Evolutionary conservation across 2,888 invertebrate genomes (phyloP).

Genomic region (Micoletzkya japonica): DNA sequence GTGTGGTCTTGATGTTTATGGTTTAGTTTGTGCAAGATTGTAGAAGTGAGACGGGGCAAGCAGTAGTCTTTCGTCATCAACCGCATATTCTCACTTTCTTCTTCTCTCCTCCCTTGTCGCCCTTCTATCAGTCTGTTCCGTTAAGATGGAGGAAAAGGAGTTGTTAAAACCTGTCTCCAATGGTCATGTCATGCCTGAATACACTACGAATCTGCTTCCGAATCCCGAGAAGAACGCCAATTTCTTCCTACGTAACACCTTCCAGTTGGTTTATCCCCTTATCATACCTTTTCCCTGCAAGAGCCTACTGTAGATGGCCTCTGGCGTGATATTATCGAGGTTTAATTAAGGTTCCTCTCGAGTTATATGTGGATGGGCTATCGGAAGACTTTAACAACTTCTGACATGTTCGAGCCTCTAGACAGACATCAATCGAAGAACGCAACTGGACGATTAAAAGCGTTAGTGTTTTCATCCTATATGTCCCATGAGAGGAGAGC

Average conservation of each 20-base stretch:
- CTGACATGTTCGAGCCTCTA: conserved; percentile 27
- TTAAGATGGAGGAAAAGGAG: conserved; percentile 16
- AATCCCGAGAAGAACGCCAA: conserved; percentile 22
- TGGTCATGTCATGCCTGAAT: not conserved
- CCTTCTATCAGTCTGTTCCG: not conserved
- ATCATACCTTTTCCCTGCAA: not conserved
- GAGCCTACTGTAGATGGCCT: too few relatives aligned
- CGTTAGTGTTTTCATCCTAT: not conserved
- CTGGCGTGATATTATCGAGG: not conserved
- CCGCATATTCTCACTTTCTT: conserved; percentile 7
- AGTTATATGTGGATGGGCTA: conserved; percentile 24
- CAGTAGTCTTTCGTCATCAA: too few relatives aligned
- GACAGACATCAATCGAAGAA: conserved; percentile 16
- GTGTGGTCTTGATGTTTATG: not conserved
- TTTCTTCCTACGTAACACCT: conserved; percentile 15
- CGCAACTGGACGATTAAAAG: conserved; percentile 4
- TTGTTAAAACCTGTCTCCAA: not conserved
- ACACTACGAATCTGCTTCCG: conserved; percentile 11
- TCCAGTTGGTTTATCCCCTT: conserved; percentile 15
- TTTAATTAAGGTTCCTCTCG: conserved; percentile 22
- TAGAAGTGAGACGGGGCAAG: too few relatives aligned
- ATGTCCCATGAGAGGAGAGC: not conserved
- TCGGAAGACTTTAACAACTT: conserved; percentile 3
- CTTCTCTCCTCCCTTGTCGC: not conserved
- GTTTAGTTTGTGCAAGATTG: too few relatives aligned